Conservation (phyloP, 2,888 invertebrate genomes). For the Agonopterix alstromeriana region DNA sequence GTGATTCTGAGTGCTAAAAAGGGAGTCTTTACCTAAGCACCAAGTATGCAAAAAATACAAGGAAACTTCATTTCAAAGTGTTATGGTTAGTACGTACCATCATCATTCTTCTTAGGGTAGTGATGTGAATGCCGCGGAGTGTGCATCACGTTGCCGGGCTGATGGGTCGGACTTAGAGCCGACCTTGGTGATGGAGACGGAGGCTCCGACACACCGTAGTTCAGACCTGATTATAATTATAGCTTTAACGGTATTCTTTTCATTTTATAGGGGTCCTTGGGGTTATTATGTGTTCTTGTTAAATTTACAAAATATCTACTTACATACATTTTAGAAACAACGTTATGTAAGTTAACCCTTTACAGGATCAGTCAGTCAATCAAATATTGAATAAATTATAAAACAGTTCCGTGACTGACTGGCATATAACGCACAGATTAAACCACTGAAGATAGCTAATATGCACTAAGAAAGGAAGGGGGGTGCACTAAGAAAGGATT, state of each 20-base stretch:
- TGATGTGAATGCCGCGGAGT: slow-evolving; percentile 77
- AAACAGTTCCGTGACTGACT: too few relatives aligned
- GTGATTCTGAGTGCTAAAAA: too few relatives aligned
- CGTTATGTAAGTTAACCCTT: not conserved
- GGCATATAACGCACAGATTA: too few relatives aligned
- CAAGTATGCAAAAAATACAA: too few relatives aligned
- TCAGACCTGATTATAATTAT: slow-evolving; percentile 45
- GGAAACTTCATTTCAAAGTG: not conserved
- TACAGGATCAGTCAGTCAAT: too few relatives aligned
- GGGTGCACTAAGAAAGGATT: too few relatives aligned
- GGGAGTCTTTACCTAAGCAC: too few relatives aligned
- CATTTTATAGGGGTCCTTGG: not conserved
- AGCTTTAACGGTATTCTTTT: not conserved
- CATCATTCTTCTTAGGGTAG: slow-evolving; percentile 82
- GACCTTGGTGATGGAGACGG: slow-evolving; percentile 70
- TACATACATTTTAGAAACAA: not conserved
- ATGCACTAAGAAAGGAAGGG: too few relatives aligned
- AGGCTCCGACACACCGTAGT: slow-evolving; percentile 69
- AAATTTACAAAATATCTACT: not conserved
- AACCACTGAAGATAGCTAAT: too few relatives aligned
- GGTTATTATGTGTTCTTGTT: too few relatives aligned
- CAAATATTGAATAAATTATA: too few relatives aligned
- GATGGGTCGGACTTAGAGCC: slow-evolving; percentile 67
- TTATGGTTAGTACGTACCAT: slow-evolving; percentile 56
- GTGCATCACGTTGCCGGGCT: slow-evolving; percentile 61